A percentile compares a stretch with the other conserved stretches of the same genome.
These are phyloP conservation scores for Euclidia mi DNA, from an alignment of 2,888 invertebrate species.

Conservation along the genomic window DNA sequence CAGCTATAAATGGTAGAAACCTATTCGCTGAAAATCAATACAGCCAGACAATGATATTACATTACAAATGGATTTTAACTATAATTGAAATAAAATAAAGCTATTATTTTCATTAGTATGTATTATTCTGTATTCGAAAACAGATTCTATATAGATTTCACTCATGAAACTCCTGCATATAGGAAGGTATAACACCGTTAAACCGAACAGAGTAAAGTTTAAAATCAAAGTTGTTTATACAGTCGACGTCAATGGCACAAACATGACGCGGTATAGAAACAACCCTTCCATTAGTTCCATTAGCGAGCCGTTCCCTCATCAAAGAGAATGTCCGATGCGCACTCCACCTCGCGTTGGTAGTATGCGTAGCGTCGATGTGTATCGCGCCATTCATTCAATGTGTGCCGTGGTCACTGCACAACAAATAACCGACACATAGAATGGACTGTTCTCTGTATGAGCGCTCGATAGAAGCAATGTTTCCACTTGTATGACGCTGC, in stretches of 20 bases:
- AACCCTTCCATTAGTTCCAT: neutral
- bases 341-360: neutral
- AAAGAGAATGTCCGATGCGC: slow-evolving; percentile 19
- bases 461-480: neutral
- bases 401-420: neutral
- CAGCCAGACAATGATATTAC: too few species aligned
- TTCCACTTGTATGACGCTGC: neutral
- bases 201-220: too few species aligned
- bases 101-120: too few species aligned
- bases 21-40: too few species aligned
- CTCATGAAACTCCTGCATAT: too few species aligned
- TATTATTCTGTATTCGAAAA: too few species aligned
- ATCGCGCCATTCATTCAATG: slow-evolving; percentile 8
- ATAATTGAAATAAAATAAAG: too few species aligned
- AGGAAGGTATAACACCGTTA: too few species aligned
- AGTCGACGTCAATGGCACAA: neutral
- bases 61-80: too few species aligned
- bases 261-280: too few species aligned
- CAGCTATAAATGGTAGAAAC: too few species aligned
- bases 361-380: neutral
- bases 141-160: too few species aligned
- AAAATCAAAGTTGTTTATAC: slow-evolving; percentile 1
- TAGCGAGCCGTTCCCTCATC: slow-evolving; percentile 2
- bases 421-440: neutral
- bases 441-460: neutral